phyloP scores from a whole-genome alignment of 2,888 invertebrate species.

The Linyphia triangularis region DNA sequence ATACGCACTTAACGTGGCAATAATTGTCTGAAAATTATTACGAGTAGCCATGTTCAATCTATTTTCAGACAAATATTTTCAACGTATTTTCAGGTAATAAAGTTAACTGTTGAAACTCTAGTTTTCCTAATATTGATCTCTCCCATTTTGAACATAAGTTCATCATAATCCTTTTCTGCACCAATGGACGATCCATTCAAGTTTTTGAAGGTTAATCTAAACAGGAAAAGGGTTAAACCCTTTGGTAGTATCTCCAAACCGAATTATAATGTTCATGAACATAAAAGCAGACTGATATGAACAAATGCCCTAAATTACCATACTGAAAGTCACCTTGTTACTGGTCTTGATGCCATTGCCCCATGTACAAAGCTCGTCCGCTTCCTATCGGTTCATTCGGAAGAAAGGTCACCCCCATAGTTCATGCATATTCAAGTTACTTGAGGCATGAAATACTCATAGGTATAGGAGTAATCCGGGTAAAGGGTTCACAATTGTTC shows the following conservation, averaged over 20 bases:
- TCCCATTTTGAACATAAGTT: too few relatives aligned
- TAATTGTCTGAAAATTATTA: too few relatives aligned
- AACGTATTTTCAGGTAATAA: too few relatives aligned
- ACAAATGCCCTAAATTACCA: slow-evolving; percentile 63
- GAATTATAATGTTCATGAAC: neutral
- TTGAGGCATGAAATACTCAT: slow-evolving; percentile 23
- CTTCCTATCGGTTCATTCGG: slow-evolving; percentile 21
- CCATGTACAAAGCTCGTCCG: slow-evolving; percentile 35
- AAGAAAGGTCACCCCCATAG: slow-evolving; percentile 63
- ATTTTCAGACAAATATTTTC: too few relatives aligned
- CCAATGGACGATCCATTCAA: too few relatives aligned
- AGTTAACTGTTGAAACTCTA: too few relatives aligned
- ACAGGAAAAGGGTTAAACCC: neutral
- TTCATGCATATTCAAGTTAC: slow-evolving; percentile 59
- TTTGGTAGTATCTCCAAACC: neutral
- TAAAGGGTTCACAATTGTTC: neutral
- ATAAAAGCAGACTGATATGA: too few relatives aligned
- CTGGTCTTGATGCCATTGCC: slow-evolving; percentile 37
- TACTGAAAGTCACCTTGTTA: slow-evolving; percentile 68
- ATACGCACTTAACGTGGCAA: too few relatives aligned
- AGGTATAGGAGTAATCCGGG: neutral
- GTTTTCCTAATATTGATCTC: too few relatives aligned
- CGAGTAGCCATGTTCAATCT: too few relatives aligned
- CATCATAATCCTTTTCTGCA: too few relatives aligned
- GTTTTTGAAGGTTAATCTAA: neutral